phyloP scores from a whole-genome alignment of 2,113 vertebrate species.

The Arizona elegans region DNA sequence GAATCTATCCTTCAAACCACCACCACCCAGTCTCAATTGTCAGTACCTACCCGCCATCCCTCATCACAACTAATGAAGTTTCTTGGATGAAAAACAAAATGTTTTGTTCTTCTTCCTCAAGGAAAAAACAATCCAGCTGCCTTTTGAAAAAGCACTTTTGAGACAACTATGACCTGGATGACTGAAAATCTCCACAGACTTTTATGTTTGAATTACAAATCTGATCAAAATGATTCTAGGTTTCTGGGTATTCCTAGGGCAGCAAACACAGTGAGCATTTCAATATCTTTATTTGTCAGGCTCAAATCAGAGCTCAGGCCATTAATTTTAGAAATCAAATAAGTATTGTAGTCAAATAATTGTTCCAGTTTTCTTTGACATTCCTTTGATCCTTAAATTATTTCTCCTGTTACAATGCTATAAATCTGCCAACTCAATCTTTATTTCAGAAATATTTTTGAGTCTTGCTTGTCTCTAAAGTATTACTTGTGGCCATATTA shows the following conservation, averaged over 20 bases:
- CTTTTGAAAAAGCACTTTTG: not conserved
- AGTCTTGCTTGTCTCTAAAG: not conserved
- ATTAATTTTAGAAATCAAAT: not conserved
- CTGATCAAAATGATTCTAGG: not conserved
- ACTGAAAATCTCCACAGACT: not conserved
- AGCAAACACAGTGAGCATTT: too few relatives aligned
- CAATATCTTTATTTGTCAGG: not conserved
- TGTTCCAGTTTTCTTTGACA: not conserved
- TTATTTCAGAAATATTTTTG: not conserved
- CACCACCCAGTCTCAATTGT: too few relatives aligned
- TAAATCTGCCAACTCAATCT: not conserved
- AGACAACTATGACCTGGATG: not conserved
- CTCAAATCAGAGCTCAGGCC: not conserved
- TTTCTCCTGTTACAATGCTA: not conserved
- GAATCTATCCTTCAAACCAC: not conserved
- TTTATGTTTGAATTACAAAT: not conserved
- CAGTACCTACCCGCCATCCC: not conserved
- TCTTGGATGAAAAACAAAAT: not conserved
- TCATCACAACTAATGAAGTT: not conserved
- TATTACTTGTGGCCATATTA: not conserved
- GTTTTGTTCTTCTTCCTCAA: not conserved
- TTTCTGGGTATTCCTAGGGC: too few relatives aligned
- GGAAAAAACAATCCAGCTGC: not conserved
- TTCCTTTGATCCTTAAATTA: not conserved
- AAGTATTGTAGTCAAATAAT: not conserved